Evolutionary conservation across 23 tunicate genomes (phyloP).

Genomic region (Oikopleura dioica): DNA sequence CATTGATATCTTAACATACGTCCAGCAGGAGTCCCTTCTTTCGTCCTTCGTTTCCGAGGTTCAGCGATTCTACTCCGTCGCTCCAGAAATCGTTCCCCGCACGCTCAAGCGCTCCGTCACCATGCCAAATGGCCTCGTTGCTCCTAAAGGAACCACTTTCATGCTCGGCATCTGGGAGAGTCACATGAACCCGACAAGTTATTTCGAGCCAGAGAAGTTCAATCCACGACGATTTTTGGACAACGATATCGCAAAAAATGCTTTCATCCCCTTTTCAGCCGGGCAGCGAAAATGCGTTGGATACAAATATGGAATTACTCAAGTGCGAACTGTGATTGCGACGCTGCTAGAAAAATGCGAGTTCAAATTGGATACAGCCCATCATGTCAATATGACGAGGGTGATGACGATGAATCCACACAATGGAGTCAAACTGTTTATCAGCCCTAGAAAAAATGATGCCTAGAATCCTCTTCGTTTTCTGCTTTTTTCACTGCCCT

Average conservation of each 20-base stretch:
- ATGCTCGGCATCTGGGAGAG: not conserved
- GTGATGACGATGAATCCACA: not conserved
- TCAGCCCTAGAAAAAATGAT: not conserved
- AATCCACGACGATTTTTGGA: not conserved
- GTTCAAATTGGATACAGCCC: not conserved
- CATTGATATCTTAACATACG: not conserved
- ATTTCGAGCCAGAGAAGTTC: not conserved
- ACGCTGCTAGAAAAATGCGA: not conserved
- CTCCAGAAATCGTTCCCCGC: not conserved
- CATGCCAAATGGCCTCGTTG: not conserved
- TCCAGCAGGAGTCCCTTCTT: not conserved
- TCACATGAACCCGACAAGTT: not conserved
- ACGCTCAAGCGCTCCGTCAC: not conserved
- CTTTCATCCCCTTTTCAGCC: not conserved
- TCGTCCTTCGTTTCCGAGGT: not conserved
- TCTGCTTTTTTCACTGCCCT: too few species aligned
- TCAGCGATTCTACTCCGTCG: not conserved
- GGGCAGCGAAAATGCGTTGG: not conserved
- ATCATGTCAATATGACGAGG: not conserved
- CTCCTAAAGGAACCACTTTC: not conserved
- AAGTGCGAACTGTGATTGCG: not conserved
- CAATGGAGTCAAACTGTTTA: not conserved
- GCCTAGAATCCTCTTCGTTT: too few species aligned
- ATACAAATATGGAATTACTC: not conserved
- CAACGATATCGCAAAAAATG: not conserved